Evolutionary conservation across 1,140 invertebrate genomes (phyloP), one percentile per base, ranked within the genome.

Genomic region (Drosophila insularis): DNA sequence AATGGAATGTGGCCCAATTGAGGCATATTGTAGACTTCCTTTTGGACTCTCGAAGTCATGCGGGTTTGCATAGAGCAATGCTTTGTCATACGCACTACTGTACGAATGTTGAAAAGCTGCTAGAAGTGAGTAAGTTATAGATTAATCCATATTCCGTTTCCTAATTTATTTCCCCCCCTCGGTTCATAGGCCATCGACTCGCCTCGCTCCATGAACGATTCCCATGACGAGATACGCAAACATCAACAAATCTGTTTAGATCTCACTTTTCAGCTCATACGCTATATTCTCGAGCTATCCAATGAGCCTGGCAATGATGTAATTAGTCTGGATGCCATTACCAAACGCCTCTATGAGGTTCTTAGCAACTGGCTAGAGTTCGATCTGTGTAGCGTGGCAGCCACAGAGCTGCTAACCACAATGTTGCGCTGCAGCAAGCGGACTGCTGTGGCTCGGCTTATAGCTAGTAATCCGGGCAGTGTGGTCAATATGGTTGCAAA

Each of bases 21-120:
- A 82, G 92, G 35, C 94, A 94, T 53, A 93, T 93, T 21, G 92
- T 93, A 2, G 93, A 94, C 63, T 94, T 94, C 66, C 93, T 94
- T 10, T 43, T 81, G 17, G 90, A 91, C 37, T 89, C 90, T 0
- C 77, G 78, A 4, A 55, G 70, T 4, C 80, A 91, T 39, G 66
- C 75, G 17, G 78, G 82, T 7, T 63, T 91, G 7, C 73, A 91
- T 35, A 64, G 69, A 5, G 84, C 90, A 7, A 90, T 91, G 89
- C 55, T 85, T 13, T 72, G 63, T n/a, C 89, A 91, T 46, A 59
- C 59, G 0, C 63, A 90, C 37, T 91, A 85, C 68, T 85, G 78
- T 50, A 79, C 80, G 43, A 90, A 91, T 59, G 79, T 91, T 32
- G 90, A 91, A 35, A 68, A 74, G 2, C 55, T 91, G 13, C 53